Conservation (phyloP, 2,113 vertebrate species). For the Neofelis nebulosa region DNA sequence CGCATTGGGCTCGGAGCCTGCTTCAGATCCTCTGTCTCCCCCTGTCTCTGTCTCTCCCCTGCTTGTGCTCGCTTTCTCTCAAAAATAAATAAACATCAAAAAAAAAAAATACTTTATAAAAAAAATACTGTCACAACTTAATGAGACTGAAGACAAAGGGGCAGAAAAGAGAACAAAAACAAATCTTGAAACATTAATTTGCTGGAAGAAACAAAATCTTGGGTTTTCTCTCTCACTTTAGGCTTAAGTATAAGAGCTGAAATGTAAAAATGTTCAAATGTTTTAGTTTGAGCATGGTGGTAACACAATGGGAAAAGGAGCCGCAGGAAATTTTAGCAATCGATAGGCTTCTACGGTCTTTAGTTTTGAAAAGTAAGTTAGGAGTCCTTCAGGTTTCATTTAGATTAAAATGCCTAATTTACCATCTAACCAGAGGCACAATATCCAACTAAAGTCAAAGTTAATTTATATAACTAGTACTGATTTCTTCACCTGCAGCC, state of each 20-base stretch:
- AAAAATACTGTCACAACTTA: background rate
- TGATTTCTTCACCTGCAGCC: background rate
- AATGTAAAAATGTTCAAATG: conserved; percentile 1
- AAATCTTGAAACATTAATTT: background rate
- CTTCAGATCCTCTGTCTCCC: no score
- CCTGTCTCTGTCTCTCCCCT: no score
- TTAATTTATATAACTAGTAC: background rate
- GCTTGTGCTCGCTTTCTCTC: no score
- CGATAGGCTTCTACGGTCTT: background rate
- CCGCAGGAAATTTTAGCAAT: background rate
- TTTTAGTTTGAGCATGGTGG: background rate
- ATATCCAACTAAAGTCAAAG: background rate
- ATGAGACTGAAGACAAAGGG: background rate
- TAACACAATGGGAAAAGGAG: background rate
- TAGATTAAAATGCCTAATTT: background rate
- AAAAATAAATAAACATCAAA: no score
- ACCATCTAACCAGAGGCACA: background rate
- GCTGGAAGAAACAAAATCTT: background rate
- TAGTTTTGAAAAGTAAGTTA: conserved; percentile 1
- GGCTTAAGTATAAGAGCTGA: background rate
- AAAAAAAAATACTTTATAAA: background rate
- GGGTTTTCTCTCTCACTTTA: background rate
- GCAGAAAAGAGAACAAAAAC: background rate
- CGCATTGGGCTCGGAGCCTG: no score
- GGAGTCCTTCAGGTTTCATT: background rate